phyloP scores from a whole-genome alignment of 2,113 vertebrate species.

The Larimichthys crocea region DNA sequence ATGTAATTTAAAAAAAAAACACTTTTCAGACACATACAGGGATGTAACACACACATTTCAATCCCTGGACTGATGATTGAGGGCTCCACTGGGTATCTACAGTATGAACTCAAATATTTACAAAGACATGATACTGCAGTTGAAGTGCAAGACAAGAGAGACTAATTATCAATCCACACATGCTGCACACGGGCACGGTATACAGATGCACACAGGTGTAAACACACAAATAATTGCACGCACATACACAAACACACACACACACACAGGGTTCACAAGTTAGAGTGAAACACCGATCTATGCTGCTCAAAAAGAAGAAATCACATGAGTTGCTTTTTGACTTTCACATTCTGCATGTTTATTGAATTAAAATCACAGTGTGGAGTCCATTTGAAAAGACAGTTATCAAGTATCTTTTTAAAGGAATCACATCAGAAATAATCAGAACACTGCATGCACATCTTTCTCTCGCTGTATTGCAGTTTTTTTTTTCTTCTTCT shows the following conservation, averaged over 20 bases:
- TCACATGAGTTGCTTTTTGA: constrained; percentile 72
- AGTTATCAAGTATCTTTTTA: constrained; percentile 49
- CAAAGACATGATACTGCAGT: constrained; percentile 3
- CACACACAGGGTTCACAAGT: constrained; percentile 12
- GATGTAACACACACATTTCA: constrained; percentile 8
- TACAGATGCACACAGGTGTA: neutral
- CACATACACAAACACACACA: constrained; percentile 18
- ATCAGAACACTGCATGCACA: constrained; percentile 43
- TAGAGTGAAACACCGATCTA: constrained; percentile 10
- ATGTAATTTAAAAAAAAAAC: neutral
- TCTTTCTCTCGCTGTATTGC: constrained; percentile 22
- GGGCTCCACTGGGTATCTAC: constrained; percentile 6
- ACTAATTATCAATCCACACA: constrained; percentile 17
- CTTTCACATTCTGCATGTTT: constrained; percentile 75
- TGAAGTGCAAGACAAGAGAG: neutral
- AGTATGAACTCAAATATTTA: constrained; percentile 14
- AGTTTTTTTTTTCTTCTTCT: neutral
- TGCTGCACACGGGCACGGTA: neutral
- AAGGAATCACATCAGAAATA: constrained; percentile 57
- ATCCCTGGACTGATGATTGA: neutral
- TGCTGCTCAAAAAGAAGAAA: constrained; percentile 60
- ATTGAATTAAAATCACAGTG: constrained; percentile 79
- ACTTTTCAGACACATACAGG: constrained; percentile 24
- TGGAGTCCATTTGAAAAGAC: constrained; percentile 61
- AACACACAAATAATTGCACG: neutral